Evolutionary conservation across 1,140 invertebrate species (phyloP), one percentile per base, ranked within the genome.

Genomic region (Himalopsyche phryganea): DNA sequence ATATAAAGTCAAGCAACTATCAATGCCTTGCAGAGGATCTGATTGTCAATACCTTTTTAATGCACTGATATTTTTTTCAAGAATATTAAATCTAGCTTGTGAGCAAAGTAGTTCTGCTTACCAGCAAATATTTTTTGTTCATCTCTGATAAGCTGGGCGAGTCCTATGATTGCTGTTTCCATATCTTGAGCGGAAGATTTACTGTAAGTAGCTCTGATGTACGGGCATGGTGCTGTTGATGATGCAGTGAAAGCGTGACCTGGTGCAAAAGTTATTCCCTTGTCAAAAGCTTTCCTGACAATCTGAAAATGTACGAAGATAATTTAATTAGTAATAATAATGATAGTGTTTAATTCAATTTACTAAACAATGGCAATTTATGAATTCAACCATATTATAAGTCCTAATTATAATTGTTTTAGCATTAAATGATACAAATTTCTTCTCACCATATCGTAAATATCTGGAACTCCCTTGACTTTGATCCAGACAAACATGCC

Each of bases 401-500:
- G n/a, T n/a, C n/a, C n/a, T n/a, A n/a, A n/a, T n/a, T n/a, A n/a
- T n/a, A n/a, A n/a, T n/a, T n/a, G n/a, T n/a, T n/a, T n/a, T n/a
- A n/a, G n/a, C n/a, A n/a, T n/a, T n/a, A n/a, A n/a, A n/a, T n/a
- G n/a, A n/a, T n/a, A n/a, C n/a, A n/a, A n/a, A n/a, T n/a, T n/a
- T n/a, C n/a, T n/a, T 40, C 19, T 81, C 1, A 91, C 81, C 82
- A 92, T 85, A 56, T 85, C 81, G 71, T 84, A 85, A 2, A 87
- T 86, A 66, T 91, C 87, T 0, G 79, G 69, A 0, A 91, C 74
- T 5, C 80, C 84, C 7, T 71, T 75, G 1, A 90, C 78, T 67
- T 84, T 83, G 9, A 91, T 78, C 89, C 90, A 92, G 9, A 90
- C 73, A 71, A 90, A 91, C 78, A 92, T 85, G 1, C 90, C 89